Conservation (phyloP, 2,113 vertebrate species). For the Typhlomys cinereus region DNA sequence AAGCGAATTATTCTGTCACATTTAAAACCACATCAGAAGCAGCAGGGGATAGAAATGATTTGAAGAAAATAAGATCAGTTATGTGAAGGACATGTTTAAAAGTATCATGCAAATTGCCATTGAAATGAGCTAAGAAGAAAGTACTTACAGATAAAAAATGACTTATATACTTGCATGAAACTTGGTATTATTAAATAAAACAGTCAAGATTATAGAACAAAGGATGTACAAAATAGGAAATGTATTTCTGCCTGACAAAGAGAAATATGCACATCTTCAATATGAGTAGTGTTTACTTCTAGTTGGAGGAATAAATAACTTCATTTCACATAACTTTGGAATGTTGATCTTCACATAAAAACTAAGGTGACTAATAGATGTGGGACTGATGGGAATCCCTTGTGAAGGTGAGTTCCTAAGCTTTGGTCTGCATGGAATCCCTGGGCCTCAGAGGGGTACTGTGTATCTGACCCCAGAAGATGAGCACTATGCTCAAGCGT, state of each 20-base stretch:
- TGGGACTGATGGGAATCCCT: neutral
- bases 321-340: neutral
- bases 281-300: neutral
- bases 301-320: neutral
- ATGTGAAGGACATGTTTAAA: neutral
- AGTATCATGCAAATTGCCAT: neutral
- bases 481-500: neutral
- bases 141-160: neutral
- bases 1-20: neutral
- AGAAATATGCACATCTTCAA: neutral
- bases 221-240: neutral
- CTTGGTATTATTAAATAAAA: neutral
- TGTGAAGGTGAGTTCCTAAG: neutral
- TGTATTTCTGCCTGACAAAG: neutral
- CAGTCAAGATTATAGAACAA: neutral
- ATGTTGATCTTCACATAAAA: neutral
- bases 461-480: neutral
- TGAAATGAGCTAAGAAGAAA: conserved; percentile 1
- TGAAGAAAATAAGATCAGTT: neutral
- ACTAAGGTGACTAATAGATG: no score
- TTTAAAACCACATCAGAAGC: neutral
- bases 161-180: neutral
- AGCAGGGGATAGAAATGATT: neutral
- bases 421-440: neutral
- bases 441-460: neutral